Percentiles rank a stretch among this genome's conserved stretches.
phyloP scores from a whole-genome alignment of 2,113 vertebrate genomes.

The Dromaius novaehollandiae region DNA sequence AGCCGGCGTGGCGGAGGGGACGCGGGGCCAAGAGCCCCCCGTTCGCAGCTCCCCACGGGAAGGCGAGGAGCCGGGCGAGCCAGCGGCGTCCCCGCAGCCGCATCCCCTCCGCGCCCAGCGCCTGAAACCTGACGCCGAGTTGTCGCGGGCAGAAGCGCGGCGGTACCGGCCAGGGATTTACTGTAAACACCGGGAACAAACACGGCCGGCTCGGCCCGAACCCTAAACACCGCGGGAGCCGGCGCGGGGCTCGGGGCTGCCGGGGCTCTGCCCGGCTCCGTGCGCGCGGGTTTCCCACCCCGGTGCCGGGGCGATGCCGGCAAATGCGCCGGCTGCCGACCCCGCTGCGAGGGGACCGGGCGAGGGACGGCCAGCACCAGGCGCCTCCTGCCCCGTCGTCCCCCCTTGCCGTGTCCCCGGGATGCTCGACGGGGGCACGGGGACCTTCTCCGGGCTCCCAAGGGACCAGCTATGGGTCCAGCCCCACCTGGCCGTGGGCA shows the following conservation, averaged over 20 bases:
- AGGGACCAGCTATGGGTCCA: not conserved
- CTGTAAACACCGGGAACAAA: not conserved
- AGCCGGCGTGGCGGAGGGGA: rapidly evolving
- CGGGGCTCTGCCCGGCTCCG: too few species aligned
- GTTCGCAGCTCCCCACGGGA: rapidly evolving
- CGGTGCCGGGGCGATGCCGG: too few species aligned
- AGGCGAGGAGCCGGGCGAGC: not conserved
- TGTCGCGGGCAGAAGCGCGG: not conserved
- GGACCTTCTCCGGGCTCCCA: not conserved
- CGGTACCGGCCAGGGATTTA: not conserved
- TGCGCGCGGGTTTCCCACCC: too few species aligned
- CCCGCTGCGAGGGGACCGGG: too few species aligned
- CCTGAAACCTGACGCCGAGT: not conserved
- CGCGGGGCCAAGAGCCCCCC: not conserved
- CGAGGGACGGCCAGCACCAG: too few species aligned
- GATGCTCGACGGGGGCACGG: rapidly evolving
- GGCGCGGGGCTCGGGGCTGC: too few species aligned
- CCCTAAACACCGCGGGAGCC: not conserved
- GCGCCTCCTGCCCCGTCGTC: too few species aligned
- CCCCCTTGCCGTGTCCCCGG: too few species aligned
- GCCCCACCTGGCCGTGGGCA: too few species aligned
- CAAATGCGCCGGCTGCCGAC: too few species aligned
- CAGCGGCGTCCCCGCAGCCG: not conserved
- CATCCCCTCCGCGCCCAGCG: not conserved
- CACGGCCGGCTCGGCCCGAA: not conserved